Percentiles rank a stretch among this genome's conserved stretches.
Conservation (phyloP, 2,888 invertebrate species). For the Drosophila fungiperda region DNA sequence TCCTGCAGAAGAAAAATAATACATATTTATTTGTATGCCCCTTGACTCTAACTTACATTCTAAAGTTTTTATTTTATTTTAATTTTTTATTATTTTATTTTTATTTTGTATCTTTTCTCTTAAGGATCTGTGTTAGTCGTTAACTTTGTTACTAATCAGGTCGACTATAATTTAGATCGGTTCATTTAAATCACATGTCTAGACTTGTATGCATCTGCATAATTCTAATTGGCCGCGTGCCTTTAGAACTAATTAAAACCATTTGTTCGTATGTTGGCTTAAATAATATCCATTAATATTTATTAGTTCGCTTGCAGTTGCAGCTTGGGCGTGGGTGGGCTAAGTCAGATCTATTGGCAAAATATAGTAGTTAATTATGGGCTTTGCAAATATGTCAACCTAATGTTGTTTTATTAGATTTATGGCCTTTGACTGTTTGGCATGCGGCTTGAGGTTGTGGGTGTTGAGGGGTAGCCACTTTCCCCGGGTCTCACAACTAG, state of each 20-base stretch:
- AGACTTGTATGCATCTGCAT: constrained; percentile 68
- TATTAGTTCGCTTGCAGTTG: constrained; percentile 52
- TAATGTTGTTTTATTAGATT: constrained; percentile 54
- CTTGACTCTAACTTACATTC: not conserved
- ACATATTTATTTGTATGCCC: not conserved
- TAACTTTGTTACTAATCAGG: constrained; percentile 39
- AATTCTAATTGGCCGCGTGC: constrained; percentile 60
- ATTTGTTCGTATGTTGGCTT: constrained; percentile 44
- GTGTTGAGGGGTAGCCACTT: not conserved
- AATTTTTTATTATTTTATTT: too few relatives aligned
- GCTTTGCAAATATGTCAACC: constrained; percentile 57
- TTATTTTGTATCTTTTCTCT: too few relatives aligned
- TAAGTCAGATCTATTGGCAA: constrained; percentile 50
- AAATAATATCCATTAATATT: constrained; percentile 69
- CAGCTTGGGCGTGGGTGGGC: constrained; percentile 39
- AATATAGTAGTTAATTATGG: constrained; percentile 62
- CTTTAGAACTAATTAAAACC: constrained; percentile 42
- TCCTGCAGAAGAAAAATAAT: constrained; percentile 87
- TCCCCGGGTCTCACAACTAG: constrained; percentile 32
- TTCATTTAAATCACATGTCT: constrained; percentile 64
- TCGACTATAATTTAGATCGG: constrained; percentile 46
- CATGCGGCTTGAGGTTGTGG: not conserved
- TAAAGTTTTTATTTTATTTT: not conserved
- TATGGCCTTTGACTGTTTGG: constrained; percentile 41
- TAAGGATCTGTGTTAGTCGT: constrained; percentile 16